Evolutionary conservation across 2,888 invertebrate genomes (phyloP).

Genomic region (Tenthredo amoena): DNA sequence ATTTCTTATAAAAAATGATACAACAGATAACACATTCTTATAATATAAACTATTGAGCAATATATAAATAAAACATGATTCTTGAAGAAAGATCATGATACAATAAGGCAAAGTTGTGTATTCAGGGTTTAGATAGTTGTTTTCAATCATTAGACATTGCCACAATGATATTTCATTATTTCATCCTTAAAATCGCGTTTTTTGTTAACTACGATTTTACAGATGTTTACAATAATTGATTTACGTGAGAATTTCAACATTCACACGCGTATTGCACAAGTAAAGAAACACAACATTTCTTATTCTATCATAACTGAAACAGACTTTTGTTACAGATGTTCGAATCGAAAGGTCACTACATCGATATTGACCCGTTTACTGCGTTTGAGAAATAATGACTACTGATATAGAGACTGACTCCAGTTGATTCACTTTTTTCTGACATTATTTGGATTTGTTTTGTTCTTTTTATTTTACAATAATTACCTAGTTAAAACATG

Average conservation of each 20-base stretch:
- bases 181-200: neutral
- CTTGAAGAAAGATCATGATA: slow-evolving; percentile 70
- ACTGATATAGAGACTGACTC: slow-evolving; percentile 60
- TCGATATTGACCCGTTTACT: slow-evolving; percentile 47
- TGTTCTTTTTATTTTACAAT: slow-evolving; percentile 44
- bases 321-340: slow-evolving; percentile 61
- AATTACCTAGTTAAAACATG: slow-evolving; percentile 50
- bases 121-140: slow-evolving; percentile 57
- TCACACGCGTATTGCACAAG: slow-evolving; percentile 64
- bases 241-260: neutral
- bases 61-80: slow-evolving; percentile 77
- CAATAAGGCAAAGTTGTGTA: slow-evolving; percentile 74
- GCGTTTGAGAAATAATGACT: slow-evolving; percentile 51
- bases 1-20: slow-evolving; percentile 78
- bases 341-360: slow-evolving; percentile 57
- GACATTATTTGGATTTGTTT: slow-evolving; percentile 47
- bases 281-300: slow-evolving; percentile 67
- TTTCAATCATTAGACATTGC: slow-evolving; percentile 9
- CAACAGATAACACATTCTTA: slow-evolving; percentile 78
- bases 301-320: slow-evolving; percentile 70
- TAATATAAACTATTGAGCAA: slow-evolving; percentile 78
- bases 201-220: neutral
- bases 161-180: neutral
- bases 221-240: slow-evolving; percentile 14
- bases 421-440: slow-evolving; percentile 54